Evolutionary conservation across 2,888 invertebrate genomes (phyloP).

Genomic region (Entomobrya proxima): DNA sequence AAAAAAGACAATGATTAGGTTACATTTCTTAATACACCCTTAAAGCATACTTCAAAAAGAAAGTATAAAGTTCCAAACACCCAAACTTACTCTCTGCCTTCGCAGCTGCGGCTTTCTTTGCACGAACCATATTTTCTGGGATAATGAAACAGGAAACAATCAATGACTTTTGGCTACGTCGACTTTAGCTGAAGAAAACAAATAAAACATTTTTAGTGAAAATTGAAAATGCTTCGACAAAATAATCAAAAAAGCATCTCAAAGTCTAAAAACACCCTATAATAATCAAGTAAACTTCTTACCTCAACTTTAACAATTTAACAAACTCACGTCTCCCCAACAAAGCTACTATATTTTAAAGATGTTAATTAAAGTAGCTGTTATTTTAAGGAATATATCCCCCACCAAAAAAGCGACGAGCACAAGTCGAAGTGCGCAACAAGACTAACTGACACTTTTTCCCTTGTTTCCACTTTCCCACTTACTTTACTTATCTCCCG

Average conservation of each 20-base stretch:
- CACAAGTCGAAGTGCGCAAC: background rate
- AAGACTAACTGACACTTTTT: background rate
- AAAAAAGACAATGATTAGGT: background rate
- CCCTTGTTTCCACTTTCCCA: background rate
- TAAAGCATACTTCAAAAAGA: background rate
- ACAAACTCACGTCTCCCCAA: too few species aligned
- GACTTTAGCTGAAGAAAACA: too few species aligned
- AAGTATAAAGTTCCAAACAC: background rate
- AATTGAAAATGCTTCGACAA: too few species aligned
- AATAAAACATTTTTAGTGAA: too few species aligned
- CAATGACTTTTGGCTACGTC: background rate
- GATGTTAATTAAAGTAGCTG: background rate
- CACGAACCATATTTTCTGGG: slow-evolving; percentile 5
- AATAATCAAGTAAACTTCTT: too few species aligned
- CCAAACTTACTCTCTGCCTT: slow-evolving; percentile 27
- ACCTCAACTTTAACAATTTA: too few species aligned
- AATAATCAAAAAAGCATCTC: too few species aligned
- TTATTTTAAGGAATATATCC: too few species aligned
- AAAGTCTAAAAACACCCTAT: too few species aligned
- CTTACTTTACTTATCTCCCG: too few species aligned
- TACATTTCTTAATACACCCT: background rate
- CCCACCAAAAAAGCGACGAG: background rate
- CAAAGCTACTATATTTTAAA: too few species aligned
- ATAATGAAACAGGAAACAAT: background rate
- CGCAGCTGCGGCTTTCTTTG: slow-evolving; percentile 28